Evolutionary conservation across 2,888 invertebrate genomes (phyloP).

Genomic region (Acronicta leporina): DNA sequence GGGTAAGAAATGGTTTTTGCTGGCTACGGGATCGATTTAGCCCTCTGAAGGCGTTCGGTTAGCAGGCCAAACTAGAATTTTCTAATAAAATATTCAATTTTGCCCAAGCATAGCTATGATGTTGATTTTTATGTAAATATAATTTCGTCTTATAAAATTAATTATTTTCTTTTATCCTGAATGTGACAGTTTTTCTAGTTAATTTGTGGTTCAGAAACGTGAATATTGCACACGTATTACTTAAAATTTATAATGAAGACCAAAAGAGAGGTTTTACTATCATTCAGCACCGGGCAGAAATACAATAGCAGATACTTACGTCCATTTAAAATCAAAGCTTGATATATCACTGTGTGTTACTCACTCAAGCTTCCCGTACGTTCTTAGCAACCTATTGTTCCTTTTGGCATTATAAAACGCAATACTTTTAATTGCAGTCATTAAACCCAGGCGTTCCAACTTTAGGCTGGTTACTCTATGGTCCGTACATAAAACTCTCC

Average conservation of each 20-base stretch:
- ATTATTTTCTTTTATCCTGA: too few relatives aligned
- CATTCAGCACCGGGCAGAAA: neutral
- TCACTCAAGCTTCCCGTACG: slow-evolving; percentile 10
- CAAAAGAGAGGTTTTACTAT: neutral
- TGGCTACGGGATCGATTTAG: too few relatives aligned
- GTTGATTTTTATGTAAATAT: too few relatives aligned
- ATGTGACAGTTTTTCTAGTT: too few relatives aligned
- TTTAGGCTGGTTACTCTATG: slow-evolving; percentile 13
- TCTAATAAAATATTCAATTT: too few relatives aligned
- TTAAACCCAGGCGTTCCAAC: slow-evolving; percentile 17
- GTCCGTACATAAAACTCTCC: neutral
- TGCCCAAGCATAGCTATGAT: too few relatives aligned
- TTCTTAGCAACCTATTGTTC: slow-evolving; percentile 26
- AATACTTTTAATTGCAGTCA: slow-evolving; percentile 34
- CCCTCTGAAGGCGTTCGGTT: too few relatives aligned
- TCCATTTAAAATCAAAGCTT: neutral
- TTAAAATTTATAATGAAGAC: neutral
- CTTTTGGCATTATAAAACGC: slow-evolving; percentile 11
- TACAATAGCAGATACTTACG: neutral
- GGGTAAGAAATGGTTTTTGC: too few relatives aligned
- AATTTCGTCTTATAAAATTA: too few relatives aligned
- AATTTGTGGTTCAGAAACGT: too few relatives aligned
- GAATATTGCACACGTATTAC: too few relatives aligned
- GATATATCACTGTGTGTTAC: neutral
- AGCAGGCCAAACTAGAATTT: too few relatives aligned